Conservation (phyloP, 1,140 invertebrate species). For the Drosophila dunni region DNA sequence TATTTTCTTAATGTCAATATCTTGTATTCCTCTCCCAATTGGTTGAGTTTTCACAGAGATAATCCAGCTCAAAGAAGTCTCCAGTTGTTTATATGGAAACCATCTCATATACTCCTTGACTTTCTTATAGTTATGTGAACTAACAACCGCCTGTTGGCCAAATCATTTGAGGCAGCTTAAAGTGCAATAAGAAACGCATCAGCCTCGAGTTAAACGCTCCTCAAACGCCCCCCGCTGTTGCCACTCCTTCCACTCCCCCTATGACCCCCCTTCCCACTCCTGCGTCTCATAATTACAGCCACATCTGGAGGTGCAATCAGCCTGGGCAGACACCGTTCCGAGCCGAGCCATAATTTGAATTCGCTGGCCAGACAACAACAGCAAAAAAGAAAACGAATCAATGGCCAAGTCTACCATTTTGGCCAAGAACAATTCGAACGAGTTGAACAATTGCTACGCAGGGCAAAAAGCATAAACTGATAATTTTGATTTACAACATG, state of each 20-base stretch:
- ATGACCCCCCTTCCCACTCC: conserved; percentile 18
- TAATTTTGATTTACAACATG: conserved; percentile 84
- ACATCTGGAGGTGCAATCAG: conserved; percentile 49
- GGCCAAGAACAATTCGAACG: conserved; percentile 31
- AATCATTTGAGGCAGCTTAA: conserved; percentile 17
- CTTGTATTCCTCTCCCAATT: no score
- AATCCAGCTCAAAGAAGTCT: no score
- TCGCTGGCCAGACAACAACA: conserved; percentile 21
- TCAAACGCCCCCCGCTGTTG: background rate
- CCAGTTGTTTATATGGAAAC: no score
- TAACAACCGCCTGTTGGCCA: background rate
- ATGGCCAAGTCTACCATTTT: conserved; percentile 59
- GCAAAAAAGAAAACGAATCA: background rate
- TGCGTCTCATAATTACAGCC: conserved; percentile 61
- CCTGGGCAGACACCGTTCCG: conserved; percentile 13
- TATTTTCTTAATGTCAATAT: no score
- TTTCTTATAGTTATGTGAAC: no score
- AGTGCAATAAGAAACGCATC: conserved; percentile 48
- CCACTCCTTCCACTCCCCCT: background rate
- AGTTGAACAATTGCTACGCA: conserved; percentile 45
- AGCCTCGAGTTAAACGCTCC: conserved; percentile 52
- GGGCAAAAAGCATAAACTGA: conserved; percentile 68
- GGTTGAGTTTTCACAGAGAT: no score
- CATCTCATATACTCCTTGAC: no score
- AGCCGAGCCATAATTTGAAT: conserved; percentile 65